phyloP scores from a whole-genome alignment of 2,888 invertebrate genomes.

The Entomobrya multifasciata region DNA sequence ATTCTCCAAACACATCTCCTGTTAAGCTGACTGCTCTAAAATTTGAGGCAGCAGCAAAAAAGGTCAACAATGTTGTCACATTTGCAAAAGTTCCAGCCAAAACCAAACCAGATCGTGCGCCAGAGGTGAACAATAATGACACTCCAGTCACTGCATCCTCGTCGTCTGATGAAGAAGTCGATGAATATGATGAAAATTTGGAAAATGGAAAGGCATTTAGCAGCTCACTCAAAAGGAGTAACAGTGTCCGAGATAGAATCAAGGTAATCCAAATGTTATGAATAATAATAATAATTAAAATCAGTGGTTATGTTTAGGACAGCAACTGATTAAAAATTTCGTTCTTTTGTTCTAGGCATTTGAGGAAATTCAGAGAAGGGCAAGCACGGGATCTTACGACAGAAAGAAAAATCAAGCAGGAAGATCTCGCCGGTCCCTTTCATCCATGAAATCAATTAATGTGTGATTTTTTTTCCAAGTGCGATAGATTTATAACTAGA shows the following conservation, averaged over 20 bases:
- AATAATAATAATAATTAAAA: not conserved
- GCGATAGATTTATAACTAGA: too few relatives aligned
- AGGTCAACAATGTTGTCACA: slow-evolving; percentile 34
- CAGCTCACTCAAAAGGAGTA: slow-evolving; percentile 45
- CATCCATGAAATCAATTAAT: slow-evolving; percentile 14
- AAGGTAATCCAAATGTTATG: slow-evolving; percentile 35
- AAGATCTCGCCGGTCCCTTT: not conserved
- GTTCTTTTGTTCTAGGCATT: slow-evolving; percentile 45
- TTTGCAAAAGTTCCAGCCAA: slow-evolving; percentile 35
- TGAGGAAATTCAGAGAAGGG: slow-evolving; percentile 58
- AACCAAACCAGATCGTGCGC: slow-evolving; percentile 1
- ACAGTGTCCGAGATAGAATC: slow-evolving; percentile 66
- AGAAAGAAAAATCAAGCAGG: slow-evolving; percentile 15
- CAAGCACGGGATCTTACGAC: slow-evolving; percentile 63
- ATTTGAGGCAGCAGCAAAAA: slow-evolving; percentile 58
- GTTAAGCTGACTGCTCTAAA: slow-evolving; percentile 54
- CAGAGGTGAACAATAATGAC: slow-evolving; percentile 65
- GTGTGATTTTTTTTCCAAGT: not conserved
- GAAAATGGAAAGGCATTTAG: not conserved
- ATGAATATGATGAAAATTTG: not conserved
- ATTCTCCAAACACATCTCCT: slow-evolving; percentile 31
- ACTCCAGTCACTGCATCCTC: slow-evolving; percentile 62
- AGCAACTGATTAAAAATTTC: not conserved
- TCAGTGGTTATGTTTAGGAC: too few relatives aligned
- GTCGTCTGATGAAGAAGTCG: slow-evolving; percentile 52